Conservation (phyloP, 2,888 invertebrate species). For the Chelonus formosanus region DNA sequence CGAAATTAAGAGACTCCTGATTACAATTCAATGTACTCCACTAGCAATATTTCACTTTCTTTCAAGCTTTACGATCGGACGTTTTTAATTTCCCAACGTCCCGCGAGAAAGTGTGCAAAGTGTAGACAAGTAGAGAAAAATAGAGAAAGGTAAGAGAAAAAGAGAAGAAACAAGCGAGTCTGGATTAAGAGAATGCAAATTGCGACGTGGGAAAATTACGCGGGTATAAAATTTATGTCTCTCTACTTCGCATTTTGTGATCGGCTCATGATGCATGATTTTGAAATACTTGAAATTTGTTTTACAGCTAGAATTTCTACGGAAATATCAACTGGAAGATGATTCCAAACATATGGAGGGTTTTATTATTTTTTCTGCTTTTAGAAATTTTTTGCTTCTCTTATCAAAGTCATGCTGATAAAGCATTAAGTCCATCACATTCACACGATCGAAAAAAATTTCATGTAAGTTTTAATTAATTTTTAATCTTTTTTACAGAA, state of each 20-base stretch:
- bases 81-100: slow-evolving; percentile 62
- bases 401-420: not conserved
- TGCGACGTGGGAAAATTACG: slow-evolving; percentile 48
- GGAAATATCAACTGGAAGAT: no score
- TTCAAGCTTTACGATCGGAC: slow-evolving; percentile 62
- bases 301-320: not conserved
- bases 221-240: slow-evolving; percentile 32
- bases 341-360: no score
- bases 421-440: not conserved
- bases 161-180: slow-evolving; percentile 22
- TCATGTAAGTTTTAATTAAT: not conserved
- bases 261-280: slow-evolving; percentile 12
- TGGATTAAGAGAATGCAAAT: slow-evolving; percentile 55
- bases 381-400: not conserved
- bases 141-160: slow-evolving; percentile 26
- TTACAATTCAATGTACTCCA: slow-evolving; percentile 59
- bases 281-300: not conserved
- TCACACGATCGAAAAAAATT: not conserved
- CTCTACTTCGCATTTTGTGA: not conserved
- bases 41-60: slow-evolving; percentile 55
- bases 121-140: slow-evolving; percentile 34
- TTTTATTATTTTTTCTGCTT: slow-evolving; percentile 14
- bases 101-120: slow-evolving; percentile 4
- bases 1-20: slow-evolving; percentile 43
- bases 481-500: no score